Base-by-base conservation (phyloP, 1,140 invertebrate species). In the Procambarus virginalis region DNA sequence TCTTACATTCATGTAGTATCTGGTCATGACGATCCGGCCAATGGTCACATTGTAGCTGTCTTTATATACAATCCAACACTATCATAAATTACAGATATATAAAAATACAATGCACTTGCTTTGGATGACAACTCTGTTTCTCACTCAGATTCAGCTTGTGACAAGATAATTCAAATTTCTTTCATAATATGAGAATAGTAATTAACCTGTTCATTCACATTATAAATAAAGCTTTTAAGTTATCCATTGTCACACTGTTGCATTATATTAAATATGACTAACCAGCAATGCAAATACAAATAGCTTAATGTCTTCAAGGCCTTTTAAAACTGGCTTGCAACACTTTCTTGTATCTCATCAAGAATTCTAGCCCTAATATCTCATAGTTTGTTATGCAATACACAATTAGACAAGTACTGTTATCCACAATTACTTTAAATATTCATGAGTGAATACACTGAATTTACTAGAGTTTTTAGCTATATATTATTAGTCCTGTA, bases 91-190 rank as follows among this genome's bases (percentile, higher is more conserved):
- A 86, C 84, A 86, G 51, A 58, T 48, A 86, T 86, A 86, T 86
- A 86, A 86, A 86, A 86, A 86, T 86, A 86, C 84, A 68, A 86
- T 86, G 84, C 84, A 86, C 84, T 86, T 86, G 75, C 76, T 79
- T 86, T 86, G 84, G 84, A 86, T 79, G 76, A 79, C 84, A 86
- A 78, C 84, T 78, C 58, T 86, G 55, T 73, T 58, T 79, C 75
- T 86, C 84, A 78, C 76, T 68, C 58, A 46, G 51, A 46, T 60
- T 46, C 73, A 79, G 55, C n/a, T 17, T 84, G 82, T 46, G 8
- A 51, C 45, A 51, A 20, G 22, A 49, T 22, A 51, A 68, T 70
- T 45, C 34, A 49, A 70, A 20, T 75, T n/a, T 58, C 45, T 60
- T 55, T 81, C 14, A 81, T 60, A 81, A 68, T 45, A 48, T 51